These are phyloP conservation scores for Cathartes aura DNA, from an alignment of 2,113 vertebrate species.

Conservation along the genomic window DNA sequence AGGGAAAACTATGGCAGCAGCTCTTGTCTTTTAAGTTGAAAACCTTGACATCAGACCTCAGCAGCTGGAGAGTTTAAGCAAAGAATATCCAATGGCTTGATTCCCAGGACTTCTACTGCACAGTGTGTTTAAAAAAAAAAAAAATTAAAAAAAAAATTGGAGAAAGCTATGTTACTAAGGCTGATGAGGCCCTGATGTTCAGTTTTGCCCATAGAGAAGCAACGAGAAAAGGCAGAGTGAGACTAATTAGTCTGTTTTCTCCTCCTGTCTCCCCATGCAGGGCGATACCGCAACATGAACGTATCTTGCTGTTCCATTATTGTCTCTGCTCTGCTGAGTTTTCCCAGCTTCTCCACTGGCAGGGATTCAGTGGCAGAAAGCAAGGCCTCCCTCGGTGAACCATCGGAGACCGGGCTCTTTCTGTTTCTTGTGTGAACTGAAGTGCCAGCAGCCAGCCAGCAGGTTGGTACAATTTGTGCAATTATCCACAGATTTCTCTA, in stretches of 20 bases:
- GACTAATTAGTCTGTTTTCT: neutral
- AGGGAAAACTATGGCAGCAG: neutral
- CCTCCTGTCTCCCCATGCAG: neutral
- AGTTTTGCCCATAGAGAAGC: neutral
- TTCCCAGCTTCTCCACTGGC: neutral
- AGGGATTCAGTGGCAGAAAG: neutral
- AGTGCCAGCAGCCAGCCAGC: neutral
- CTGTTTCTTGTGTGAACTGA: neutral
- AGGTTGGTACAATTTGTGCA: neutral
- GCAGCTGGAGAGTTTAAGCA: neutral
- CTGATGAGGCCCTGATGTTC: neutral
- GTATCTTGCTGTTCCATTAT: neutral
- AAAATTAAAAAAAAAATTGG: neutral
- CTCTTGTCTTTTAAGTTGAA: neutral
- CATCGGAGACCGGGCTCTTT: neutral
- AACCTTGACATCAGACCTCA: neutral
- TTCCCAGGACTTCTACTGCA: neutral
- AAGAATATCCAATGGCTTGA: neutral
- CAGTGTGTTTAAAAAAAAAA: neutral
- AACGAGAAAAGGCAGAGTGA: neutral
- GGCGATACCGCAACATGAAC: fast-evolving
- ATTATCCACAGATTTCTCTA: neutral
- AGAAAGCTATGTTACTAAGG: neutral
- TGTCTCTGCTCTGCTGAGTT: neutral
- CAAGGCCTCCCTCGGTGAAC: neutral